These are phyloP conservation scores for Tragulus kanchil DNA, from an alignment of 2,113 vertebrate genomes.

Conservation along the genomic window DNA sequence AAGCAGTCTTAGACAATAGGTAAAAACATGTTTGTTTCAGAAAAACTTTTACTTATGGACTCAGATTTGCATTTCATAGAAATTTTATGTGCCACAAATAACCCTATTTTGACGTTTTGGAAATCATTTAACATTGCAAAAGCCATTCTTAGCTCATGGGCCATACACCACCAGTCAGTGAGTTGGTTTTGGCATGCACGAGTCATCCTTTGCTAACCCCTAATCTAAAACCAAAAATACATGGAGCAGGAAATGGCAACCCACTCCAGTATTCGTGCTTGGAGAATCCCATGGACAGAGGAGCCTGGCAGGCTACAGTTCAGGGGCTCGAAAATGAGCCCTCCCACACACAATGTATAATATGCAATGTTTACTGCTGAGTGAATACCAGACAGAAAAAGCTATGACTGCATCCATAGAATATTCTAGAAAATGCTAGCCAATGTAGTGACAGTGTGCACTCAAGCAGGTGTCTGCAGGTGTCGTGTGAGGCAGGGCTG, in stretches of 20 bases:
- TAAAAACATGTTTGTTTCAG: background rate
- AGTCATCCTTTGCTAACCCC: background rate
- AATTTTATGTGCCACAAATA: slow-evolving; percentile 10
- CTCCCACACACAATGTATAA: too few relatives aligned
- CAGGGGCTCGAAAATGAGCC: too few relatives aligned
- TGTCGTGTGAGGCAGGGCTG: background rate
- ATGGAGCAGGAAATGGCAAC: too few relatives aligned
- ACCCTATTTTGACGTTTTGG: background rate
- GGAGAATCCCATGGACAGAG: too few relatives aligned
- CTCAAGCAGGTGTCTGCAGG: background rate
- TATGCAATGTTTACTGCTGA: background rate
- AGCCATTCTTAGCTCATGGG: background rate
- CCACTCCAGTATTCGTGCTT: too few relatives aligned
- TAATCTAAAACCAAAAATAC: background rate
- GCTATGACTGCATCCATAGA: background rate
- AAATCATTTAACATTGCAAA: slow-evolving; percentile 32
- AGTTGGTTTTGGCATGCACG: background rate
- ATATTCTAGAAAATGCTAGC: background rate
- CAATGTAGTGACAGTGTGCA: background rate
- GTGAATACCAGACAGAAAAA: background rate
- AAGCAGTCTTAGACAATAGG: background rate
- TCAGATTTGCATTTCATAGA: background rate
- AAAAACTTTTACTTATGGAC: background rate
- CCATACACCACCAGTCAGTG: background rate
- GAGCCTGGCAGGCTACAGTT: too few relatives aligned